Conservation (phyloP, 2,888 invertebrate genomes). For the Volucella bombylans region DNA sequence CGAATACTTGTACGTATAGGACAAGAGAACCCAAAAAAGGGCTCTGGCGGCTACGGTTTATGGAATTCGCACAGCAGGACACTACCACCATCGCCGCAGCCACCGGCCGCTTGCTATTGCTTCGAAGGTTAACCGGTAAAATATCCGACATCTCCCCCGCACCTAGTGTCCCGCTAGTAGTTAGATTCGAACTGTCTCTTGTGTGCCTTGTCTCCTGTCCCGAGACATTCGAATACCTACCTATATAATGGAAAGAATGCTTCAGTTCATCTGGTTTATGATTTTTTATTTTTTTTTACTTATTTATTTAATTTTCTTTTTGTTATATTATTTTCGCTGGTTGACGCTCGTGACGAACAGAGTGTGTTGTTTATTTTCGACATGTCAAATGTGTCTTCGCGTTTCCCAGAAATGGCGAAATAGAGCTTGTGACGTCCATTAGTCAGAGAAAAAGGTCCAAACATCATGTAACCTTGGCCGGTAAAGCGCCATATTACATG, state of each 20-base stretch:
- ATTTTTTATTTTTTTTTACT: constrained; percentile 2
- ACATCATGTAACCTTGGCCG: constrained; percentile 56
- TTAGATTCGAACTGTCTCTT: constrained; percentile 43
- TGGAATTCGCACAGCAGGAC: constrained; percentile 71
- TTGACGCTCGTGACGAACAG: constrained; percentile 69
- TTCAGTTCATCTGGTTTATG: constrained; percentile 15
- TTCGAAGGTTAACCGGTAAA: constrained; percentile 72
- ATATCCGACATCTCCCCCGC: constrained; percentile 63
- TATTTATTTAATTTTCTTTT: not conserved
- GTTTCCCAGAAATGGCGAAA: constrained; percentile 56
- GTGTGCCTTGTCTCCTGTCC: constrained; percentile 54
- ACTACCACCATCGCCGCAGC: constrained; percentile 17
- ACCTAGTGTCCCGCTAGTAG: constrained; percentile 39
- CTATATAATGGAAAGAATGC: constrained; percentile 60
- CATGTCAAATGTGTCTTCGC: constrained; percentile 69
- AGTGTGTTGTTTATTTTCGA: constrained; percentile 71
- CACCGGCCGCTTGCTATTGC: constrained; percentile 15
- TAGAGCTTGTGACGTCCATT: constrained; percentile 56
- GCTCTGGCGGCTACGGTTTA: constrained; percentile 32
- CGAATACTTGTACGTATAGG: constrained; percentile 1
- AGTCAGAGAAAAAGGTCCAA: constrained; percentile 63
- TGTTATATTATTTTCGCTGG: constrained; percentile 27
- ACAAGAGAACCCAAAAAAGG: constrained; percentile 33
- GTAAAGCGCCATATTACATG: constrained; percentile 55
- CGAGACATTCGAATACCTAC: not conserved